phyloP scores from a whole-genome alignment of 1,140 invertebrate species.

The Diuraphis noxia region DNA sequence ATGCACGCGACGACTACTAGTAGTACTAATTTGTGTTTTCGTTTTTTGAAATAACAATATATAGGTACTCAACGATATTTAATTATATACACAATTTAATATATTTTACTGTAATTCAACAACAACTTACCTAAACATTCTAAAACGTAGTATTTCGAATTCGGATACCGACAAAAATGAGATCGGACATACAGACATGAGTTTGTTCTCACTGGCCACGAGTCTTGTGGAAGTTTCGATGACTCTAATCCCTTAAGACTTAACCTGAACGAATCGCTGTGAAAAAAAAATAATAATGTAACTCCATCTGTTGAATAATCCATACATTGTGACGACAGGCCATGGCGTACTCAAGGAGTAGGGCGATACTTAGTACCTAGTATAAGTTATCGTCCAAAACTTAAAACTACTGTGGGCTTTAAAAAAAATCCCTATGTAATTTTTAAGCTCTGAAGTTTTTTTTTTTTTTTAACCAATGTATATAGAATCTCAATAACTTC shows the following conservation, averaged over 20 bases:
- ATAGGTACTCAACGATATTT: background rate
- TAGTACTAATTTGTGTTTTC: background rate
- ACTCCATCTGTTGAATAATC: background rate
- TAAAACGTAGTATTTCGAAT: conserved; percentile 63
- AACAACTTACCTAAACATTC: conserved; percentile 67
- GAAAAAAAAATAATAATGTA: background rate
- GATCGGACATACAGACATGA: conserved; percentile 58
- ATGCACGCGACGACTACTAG: background rate
- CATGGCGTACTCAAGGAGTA: background rate
- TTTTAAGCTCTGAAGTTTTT: background rate
- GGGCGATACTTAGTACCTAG: background rate
- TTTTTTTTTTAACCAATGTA: background rate
- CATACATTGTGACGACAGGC: background rate
- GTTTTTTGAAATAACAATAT: background rate
- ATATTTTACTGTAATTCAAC: background rate
- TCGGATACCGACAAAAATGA: conserved; percentile 57
- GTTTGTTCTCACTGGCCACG: conserved; percentile 56
- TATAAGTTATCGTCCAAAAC: no score
- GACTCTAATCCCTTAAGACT: conserved; percentile 33
- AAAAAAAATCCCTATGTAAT: background rate
- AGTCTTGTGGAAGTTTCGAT: conserved; percentile 43
- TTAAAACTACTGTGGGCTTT: no score
- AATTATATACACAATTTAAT: background rate
- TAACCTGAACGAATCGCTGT: conserved; percentile 26
- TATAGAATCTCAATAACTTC: background rate